Evolutionary conservation across 2,113 vertebrate genomes (phyloP), one percentile per base, ranked within the genome.

Genomic region (Solenodon paradoxus): DNA sequence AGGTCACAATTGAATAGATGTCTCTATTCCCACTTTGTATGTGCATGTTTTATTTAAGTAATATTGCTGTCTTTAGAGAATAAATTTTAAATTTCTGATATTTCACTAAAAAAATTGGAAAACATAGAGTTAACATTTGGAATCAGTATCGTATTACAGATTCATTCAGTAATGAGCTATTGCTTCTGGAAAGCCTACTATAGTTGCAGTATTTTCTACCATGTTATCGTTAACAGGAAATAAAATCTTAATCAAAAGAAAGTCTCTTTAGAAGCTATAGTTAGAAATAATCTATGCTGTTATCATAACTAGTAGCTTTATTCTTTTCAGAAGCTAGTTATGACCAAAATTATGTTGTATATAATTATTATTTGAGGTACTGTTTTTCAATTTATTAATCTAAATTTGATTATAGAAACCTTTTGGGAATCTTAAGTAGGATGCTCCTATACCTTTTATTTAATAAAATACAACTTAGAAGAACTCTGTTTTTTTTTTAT

Each of bases 391-490:
- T 66, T 7, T 71, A 0, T 74, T 26, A 95, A 57, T 81, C 38
- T 92, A 86, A 95, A 89, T 75, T 96, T 89, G 16, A 91, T 53
- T 86, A 45, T 1, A 59, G 55, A 55, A 93, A 82, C 11, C 32
- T 71, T 82, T 68, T 72, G 20, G 19, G 15, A 9, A 9, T 1
- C 1, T 15, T 77, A 9, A 38, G 4, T 66, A 63, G 49, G 57
- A 74, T 87, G 78, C 22, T 51, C 0, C 72, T 59, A 75, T 53
- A 79, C 17, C 3, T 81, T 80, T 42, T 81, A 81, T 81, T 92
- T 71, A 77, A 20, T 78, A 63, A 81, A 89, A 77, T 53, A n/a
- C 42, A 71, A 32, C 22, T 77, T 77, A 89, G 24, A 84, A 83
- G 19, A n/a, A 64, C 28, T 75, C 88, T 26, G 87, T 55, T 3